Evolutionary conservation across 2,113 vertebrate genomes (phyloP), one percentile per base, ranked within the genome.

Genomic region (Bufo bufo): DNA sequence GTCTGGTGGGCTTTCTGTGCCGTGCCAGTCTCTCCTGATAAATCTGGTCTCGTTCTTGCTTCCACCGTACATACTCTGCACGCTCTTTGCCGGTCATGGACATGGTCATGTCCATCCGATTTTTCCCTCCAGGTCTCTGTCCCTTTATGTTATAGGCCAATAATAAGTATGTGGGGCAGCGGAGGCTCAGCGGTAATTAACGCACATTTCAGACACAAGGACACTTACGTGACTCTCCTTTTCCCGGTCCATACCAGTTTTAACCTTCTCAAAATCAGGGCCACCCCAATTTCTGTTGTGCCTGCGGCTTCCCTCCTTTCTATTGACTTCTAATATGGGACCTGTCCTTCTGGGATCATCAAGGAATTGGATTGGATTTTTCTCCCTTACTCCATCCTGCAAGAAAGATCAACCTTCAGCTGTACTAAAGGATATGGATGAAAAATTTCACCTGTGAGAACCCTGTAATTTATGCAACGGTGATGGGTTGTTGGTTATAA

Each of bases 21-120:
- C 97, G 94, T 0, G 95, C 96, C 58, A 99, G 89, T 0, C 97
- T 93, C 89, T 97, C 97, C 90, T 95, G 97, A 49, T 99, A 97
- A 0, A 98, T 99, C 93, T 96, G 95, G n/a, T 98, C 97, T 0
- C 98, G 94, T 89, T 98, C 97, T 61, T 97, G 96, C 91, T 98
- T 99, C 98, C 98, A 99, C 90, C 97, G 95, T 45, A 97, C 90
- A 89, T 99, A 99, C 85, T 99, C 98, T 0, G 97, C 95, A 4
- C 98, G 93, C 78, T 99, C 97, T 20, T 97, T 94, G 14, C 98
- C 98, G 0, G 98, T 99, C 98, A 99, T 98, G 6, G 96, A 98
- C 86, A 99, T 92, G 0, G 33, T 33, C 33, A 33, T 33, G 33
- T 98, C 97, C 66, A 95, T 7, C 0, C 93, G 84, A 0, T 12